Percentiles rank a stretch among this genome's conserved stretches.
These are phyloP conservation scores for Platyrinchus mystaceus DNA, from an alignment of 2,797 vertebrate species.

Conservation along the genomic window DNA sequence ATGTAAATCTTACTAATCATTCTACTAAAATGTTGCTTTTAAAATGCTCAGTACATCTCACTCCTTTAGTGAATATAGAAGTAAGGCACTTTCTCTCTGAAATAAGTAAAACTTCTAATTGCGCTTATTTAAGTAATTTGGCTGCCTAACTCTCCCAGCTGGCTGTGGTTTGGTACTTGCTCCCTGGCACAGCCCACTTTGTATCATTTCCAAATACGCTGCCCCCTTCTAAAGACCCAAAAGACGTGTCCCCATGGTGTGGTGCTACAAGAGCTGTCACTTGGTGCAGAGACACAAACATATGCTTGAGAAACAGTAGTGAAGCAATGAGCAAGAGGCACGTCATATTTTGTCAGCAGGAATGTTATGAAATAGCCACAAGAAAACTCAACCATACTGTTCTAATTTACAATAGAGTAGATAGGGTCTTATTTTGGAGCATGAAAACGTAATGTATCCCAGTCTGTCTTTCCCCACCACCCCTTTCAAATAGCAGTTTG, in stretches of 20 bases:
- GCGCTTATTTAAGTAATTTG: not conserved
- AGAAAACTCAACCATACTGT: slow-evolving; percentile 20
- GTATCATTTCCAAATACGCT: fast-evolving
- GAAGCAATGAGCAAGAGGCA: not conserved
- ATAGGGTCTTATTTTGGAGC: slow-evolving; percentile 19
- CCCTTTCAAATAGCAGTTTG: not conserved
- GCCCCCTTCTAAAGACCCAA: not conserved
- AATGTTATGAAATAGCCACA: slow-evolving; percentile 44
- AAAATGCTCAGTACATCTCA: not conserved
- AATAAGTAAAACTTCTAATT: not conserved
- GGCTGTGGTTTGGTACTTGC: not conserved
- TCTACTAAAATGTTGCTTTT: not conserved
- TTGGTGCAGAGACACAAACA: not conserved
- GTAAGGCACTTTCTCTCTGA: not conserved
- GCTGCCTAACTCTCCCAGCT: not conserved
- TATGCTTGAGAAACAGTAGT: slow-evolving; percentile 19
- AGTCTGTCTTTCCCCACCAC: not conserved
- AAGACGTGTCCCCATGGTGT: fast-evolving
- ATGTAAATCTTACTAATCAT: not conserved
- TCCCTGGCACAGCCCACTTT: not conserved
- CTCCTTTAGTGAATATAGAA: not conserved
- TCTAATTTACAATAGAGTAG: slow-evolving; percentile 16
- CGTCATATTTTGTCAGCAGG: not conserved
- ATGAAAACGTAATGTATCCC: slow-evolving; percentile 7
- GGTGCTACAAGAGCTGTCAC: not conserved